These are phyloP conservation scores for Diplazon laetatorius DNA, from an alignment of 2,888 invertebrate species.

Conservation along the genomic window DNA sequence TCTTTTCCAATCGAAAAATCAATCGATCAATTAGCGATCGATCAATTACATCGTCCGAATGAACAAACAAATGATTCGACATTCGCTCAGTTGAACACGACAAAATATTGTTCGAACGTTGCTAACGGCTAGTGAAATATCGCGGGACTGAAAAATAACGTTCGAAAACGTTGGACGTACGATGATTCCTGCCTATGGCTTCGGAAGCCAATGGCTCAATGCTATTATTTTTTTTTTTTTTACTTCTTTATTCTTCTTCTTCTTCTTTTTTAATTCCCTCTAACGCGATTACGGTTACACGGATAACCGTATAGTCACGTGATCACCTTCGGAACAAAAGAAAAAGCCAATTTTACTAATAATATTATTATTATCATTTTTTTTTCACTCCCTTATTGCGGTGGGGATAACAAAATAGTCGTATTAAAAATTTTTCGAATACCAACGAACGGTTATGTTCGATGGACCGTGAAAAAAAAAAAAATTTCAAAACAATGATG, in stretches of 20 bases:
- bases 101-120: constrained; percentile 41
- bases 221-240: too few relatives aligned
- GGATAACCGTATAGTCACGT: constrained; percentile 55
- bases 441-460: background rate
- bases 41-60: background rate
- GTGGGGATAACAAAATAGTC: too few relatives aligned
- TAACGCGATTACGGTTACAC: constrained; percentile 74
- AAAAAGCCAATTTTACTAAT: constrained; percentile 60
- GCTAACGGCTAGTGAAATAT: constrained; percentile 50
- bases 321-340: constrained; percentile 57
- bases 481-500: too few relatives aligned
- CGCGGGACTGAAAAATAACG: constrained; percentile 66
- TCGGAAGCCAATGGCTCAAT: constrained; percentile 77
- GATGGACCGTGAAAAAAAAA: too few relatives aligned
- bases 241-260: too few relatives aligned
- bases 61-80: background rate
- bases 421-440: background rate
- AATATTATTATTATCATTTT: too few relatives aligned
- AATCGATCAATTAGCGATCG: background rate
- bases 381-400: too few relatives aligned
- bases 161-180: constrained; percentile 51
- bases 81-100: constrained; percentile 6
- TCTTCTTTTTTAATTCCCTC: constrained; percentile 75
- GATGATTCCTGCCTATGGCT: constrained; percentile 71
- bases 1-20: too few relatives aligned